Base-by-base conservation (phyloP, 2,113 vertebrate genomes). In the Corynorhinus townsendii region DNA sequence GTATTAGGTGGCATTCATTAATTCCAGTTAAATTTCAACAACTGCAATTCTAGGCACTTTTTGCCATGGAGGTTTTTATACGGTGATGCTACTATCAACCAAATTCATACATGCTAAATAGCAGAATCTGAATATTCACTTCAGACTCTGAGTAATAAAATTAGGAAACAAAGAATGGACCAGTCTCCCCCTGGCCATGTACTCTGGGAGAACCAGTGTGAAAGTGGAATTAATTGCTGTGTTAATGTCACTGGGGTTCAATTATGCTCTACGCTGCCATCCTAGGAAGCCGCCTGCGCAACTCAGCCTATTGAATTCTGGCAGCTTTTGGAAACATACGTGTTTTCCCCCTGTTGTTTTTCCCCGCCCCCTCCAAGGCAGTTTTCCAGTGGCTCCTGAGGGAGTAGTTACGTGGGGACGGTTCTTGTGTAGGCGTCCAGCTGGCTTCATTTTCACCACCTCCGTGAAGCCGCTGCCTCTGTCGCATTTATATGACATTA, bases 301-400 rank as follows among this genome's bases (percentile, higher is more conserved):
- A 3, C 56, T 94, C 80, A 89, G 30, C 77, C 81, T 56, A 4
- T 22, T 94, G 90, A 84, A 75, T 96, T 83, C 68, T 96, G 69
- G 64, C 72, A 90, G 93, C 95, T 89, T 93, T 95, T 0, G 83
- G 83, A 96, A 97, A 84, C 62, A 80, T 87, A 11, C 33, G 7
- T 93, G 40, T 94, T 95, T 93, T 59, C 5, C 26, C 40, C 17
- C 17, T 62, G 1, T 77, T 93, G 54, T 52, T 91, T 96, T 86
- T 19, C 3, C n/a, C 4, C 11, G 0, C 24, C 66, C 49, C 35
- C 94, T 93, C 64, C 45, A 45, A 76, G 85, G 45, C 43, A 66
- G 45, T 62, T 95, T 97, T 94, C 90, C 79, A 72, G 17, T 94
- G 66, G 11, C 97, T 96, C 95, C 54, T 68, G 38, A 49, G 92